Evolutionary conservation across 2,888 invertebrate genomes (phyloP), one percentile per base, ranked within the genome.

Genomic region (Lagria hirta): DNA sequence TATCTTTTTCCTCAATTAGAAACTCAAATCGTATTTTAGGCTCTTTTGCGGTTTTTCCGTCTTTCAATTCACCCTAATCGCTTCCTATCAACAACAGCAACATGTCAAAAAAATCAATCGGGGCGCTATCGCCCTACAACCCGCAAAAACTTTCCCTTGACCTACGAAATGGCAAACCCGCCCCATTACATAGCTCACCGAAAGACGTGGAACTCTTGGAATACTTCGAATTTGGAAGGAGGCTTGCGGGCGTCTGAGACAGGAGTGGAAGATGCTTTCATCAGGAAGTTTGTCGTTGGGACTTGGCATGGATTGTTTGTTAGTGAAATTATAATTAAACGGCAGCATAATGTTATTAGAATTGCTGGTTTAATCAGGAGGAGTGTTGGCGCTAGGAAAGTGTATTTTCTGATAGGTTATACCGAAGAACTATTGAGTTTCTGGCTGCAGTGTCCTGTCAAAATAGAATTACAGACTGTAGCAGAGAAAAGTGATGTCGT

Each of bases 361-460:
- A 82, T 96, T 46, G 88, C 87, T 7, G 90, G 88, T 4, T 83
- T 96, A 45, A 73, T 94, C 15, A 68, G 79, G 3, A 80, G 83
- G 58, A 76, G 73, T 2, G 73, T 91, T 0, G 75, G 75, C 23
- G 77, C 88, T 0, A 77, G 82, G 12, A 94, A 93, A 75, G 83
- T 96, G 77, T 98, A 98, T 68, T 99, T 99, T 74, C 79, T 99
- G n/a, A 82, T 92, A 26, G 98, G 98, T 1, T 99, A 97, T 69
- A 83, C 88, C 0, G 98, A 99, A 72, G 94, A 97, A 70, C 71
- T 99, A 22, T 73, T 99, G 6, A 83, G 91, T 15, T 85, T 83
- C 69, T 89, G 95, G 85, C 73, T 99, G 15, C 97, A 98, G 65
- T 95, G 96, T 68, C 95, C 95, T 0, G 82, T 98, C 4, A 97